phyloP scores from a whole-genome alignment of 2,888 invertebrate genomes.

The Sisyra nigra region DNA sequence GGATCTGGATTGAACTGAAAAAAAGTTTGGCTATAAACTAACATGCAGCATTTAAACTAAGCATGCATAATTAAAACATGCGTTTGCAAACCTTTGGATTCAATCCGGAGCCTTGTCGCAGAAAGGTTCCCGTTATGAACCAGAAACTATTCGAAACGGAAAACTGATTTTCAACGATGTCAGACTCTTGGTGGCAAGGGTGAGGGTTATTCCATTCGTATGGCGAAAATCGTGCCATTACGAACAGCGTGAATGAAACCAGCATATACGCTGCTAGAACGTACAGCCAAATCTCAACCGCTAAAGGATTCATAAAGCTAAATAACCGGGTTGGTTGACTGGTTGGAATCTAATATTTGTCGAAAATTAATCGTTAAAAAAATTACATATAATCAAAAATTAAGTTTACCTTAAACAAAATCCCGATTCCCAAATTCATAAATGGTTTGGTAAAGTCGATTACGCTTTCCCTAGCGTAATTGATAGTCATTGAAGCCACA shows the following conservation, averaged over 20 bases:
- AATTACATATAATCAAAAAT: not conserved
- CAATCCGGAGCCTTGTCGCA: constrained; percentile 70
- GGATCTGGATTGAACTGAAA: constrained; percentile 4
- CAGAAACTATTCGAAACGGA: constrained; percentile 85
- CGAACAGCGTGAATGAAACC: constrained; percentile 86
- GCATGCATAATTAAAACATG: constrained; percentile 4
- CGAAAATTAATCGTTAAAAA: not conserved
- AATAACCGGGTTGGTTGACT: constrained; percentile 78
- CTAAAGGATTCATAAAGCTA: constrained; percentile 92
- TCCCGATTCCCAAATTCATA: constrained; percentile 94
- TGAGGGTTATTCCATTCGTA: constrained; percentile 86
- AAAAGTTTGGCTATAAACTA: constrained; percentile 1
- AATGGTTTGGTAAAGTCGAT: constrained; percentile 98
- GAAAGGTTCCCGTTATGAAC: constrained; percentile 80
- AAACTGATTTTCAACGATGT: constrained; percentile 89
- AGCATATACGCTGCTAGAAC: constrained; percentile 86
- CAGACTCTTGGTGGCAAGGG: constrained; percentile 64
- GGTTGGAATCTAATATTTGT: constrained; percentile 55
- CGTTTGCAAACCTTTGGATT: constrained; percentile 58
- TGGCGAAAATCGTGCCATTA: constrained; percentile 92
- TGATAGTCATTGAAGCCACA: constrained; percentile 95
- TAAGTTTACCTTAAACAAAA: constrained; percentile 72
- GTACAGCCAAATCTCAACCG: constrained; percentile 93
- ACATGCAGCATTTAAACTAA: not conserved
- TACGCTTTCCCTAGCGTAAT: constrained; percentile 85